Percentiles rank a stretch among this genome's conserved stretches.
Evolutionary conservation across 2,113 vertebrate genomes (phyloP).

Genomic region (Cervus canadensis): DNA sequence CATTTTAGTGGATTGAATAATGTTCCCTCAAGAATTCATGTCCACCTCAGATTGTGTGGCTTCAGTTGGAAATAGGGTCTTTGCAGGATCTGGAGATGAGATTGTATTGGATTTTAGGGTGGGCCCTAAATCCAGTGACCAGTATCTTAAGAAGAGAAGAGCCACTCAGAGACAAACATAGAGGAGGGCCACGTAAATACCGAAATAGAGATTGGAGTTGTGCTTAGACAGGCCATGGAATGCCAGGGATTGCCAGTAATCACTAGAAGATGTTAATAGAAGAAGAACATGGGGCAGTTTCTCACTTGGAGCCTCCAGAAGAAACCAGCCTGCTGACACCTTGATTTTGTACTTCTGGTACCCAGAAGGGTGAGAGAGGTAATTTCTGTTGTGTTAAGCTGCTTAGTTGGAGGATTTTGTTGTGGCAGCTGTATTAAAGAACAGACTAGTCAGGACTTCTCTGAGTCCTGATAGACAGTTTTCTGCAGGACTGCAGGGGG

Average conservation of each 20-base stretch:
- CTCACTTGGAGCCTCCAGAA: neutral
- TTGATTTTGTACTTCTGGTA: neutral
- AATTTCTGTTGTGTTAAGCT: neutral
- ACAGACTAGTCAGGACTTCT: neutral
- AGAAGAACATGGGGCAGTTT: neutral
- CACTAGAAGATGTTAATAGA: neutral
- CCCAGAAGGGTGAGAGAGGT: neutral
- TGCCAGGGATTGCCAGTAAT: neutral
- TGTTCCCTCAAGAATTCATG: neutral
- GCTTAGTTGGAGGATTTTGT: neutral
- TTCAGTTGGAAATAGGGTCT: neutral
- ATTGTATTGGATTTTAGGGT: neutral
- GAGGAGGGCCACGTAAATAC: neutral
- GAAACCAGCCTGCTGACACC: neutral
- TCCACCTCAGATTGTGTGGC: neutral
- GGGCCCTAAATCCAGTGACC: neutral
- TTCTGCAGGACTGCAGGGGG: rapidly evolving
- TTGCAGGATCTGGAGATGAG: neutral
- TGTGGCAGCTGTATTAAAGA: neutral
- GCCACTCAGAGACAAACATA: neutral
- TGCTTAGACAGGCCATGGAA: neutral
- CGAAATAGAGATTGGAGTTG: neutral
- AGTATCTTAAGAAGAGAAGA: neutral
- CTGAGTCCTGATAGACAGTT: neutral
- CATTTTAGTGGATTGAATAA: neutral